Conservation (phyloP, 1,140 invertebrate species). For the Camponotus vicinus region DNA sequence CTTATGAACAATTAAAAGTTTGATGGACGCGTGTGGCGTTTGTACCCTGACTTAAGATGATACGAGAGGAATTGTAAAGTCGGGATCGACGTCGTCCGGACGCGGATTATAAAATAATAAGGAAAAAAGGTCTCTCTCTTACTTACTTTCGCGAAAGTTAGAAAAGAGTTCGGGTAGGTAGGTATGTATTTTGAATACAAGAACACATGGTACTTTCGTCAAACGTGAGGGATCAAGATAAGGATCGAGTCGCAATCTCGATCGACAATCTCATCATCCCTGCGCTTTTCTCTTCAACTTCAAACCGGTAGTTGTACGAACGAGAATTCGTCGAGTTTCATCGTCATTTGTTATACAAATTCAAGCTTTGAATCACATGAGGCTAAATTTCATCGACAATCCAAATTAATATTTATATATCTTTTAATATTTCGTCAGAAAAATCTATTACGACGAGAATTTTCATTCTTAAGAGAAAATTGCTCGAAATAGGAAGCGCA, state of each 20-base stretch:
- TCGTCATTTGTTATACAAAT: background rate
- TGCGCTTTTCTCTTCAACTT: background rate
- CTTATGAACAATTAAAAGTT: constrained; percentile 77
- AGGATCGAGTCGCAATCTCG: constrained; percentile 40
- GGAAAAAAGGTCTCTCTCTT: constrained; percentile 39
- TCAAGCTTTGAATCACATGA: background rate
- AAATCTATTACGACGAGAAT: background rate
- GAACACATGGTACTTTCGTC: constrained; percentile 68
- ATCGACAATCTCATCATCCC: constrained; percentile 10
- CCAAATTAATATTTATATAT: background rate
- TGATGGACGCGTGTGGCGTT: constrained; percentile 61
- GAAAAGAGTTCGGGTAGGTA: constrained; percentile 58
- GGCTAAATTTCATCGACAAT: constrained; percentile 25
- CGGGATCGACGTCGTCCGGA: background rate
- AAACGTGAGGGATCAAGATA: constrained; percentile 42
- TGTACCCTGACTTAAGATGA: constrained; percentile 73
- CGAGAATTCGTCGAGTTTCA: background rate
- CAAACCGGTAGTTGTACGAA: background rate
- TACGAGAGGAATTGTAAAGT: constrained; percentile 64
- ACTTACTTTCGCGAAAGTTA: constrained; percentile 44
- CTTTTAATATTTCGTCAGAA: background rate
- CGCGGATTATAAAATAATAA: constrained; percentile 67
- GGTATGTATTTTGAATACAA: constrained; percentile 65
- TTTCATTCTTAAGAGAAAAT: constrained; percentile 8
- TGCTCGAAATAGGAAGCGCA: constrained; percentile 9